Evolutionary conservation across 2,888 invertebrate species (phyloP), one percentile per base, ranked within the genome.

Genomic region (Eretmocerus hayati): DNA sequence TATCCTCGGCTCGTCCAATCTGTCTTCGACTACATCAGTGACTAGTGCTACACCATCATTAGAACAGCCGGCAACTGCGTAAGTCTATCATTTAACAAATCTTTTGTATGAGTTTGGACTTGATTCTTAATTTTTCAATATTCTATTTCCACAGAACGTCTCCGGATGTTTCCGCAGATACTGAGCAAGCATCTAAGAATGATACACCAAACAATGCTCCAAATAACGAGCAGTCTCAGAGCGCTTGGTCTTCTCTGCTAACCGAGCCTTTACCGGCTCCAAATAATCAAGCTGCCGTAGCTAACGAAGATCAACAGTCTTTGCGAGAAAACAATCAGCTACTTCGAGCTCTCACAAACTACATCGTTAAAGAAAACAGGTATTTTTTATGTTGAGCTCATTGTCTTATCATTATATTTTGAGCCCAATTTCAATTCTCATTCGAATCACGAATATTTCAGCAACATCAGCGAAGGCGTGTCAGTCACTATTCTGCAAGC

Each of bases 241-340:
- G 58, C 5, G 64, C 62, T 35, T 68, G 67, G 67, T 62, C 63
- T 9, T 58, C 63, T 20, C 39, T 62, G 15, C 40, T 62, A 11
- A 54, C 60, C 3, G 64, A 66, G 20, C 53, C 53, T 39, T 56
- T 64, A 1, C 51, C 46, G 0, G 54, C 46, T 0, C 53, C 57
- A 15, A 63, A 54, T 13, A 65, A 64, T 51, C 62, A 63, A 32
- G 42, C 56, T 0, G 42, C 59, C 19, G 59, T 56, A 31, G 51
- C 53, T 5, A 52, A 46, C 20, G 33, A 74, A 62, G 75, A 74
- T 61, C 77, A 71, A 65, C 75, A 72, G 61, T 76, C 69, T 65
- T 76, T 65, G 61, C 80, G 83, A 60, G 85, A 86, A 61, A 87
- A 87, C 66, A 81, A 84, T 52, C 78, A 80, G 23, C 66, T 87